These are phyloP conservation scores for Euproctis similis DNA, from an alignment of 2,888 invertebrate species.

Conservation along the genomic window DNA sequence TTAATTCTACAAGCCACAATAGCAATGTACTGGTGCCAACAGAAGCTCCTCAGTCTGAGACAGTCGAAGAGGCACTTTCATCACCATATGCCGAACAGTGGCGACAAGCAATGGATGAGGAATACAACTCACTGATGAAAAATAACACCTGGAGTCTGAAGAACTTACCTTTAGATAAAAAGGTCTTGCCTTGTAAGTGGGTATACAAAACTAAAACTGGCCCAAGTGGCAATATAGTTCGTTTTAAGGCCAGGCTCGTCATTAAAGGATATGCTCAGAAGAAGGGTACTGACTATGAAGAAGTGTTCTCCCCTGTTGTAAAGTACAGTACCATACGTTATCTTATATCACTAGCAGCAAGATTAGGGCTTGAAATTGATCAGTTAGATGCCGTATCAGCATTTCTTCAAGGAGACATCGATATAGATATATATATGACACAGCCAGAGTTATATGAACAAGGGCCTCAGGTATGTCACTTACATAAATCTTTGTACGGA, in stretches of 20 bases:
- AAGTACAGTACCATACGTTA: constrained; percentile 5
- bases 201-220: neutral
- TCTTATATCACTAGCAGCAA: constrained; percentile 5
- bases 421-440: constrained; percentile 9
- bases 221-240: neutral
- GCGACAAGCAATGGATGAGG: constrained; percentile 2
- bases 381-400: constrained; percentile 9
- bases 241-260: constrained; percentile 2
- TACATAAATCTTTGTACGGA: constrained; percentile 1
- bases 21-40: no score
- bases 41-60: constrained; percentile 2
- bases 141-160: constrained; percentile 2
- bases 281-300: constrained; percentile 2
- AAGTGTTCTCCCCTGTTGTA: constrained; percentile 2
- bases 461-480: constrained; percentile 1
- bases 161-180: neutral
- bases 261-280: constrained; percentile 1
- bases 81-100: constrained; percentile 1
- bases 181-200: neutral
- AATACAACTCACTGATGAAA: neutral
- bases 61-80: no score
- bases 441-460: constrained; percentile 4
- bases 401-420: constrained; percentile 9
- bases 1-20: no score
- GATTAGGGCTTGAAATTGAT: constrained; percentile 6